Conservation (phyloP, 2,113 vertebrate species). For the Mirza zaza region DNA sequence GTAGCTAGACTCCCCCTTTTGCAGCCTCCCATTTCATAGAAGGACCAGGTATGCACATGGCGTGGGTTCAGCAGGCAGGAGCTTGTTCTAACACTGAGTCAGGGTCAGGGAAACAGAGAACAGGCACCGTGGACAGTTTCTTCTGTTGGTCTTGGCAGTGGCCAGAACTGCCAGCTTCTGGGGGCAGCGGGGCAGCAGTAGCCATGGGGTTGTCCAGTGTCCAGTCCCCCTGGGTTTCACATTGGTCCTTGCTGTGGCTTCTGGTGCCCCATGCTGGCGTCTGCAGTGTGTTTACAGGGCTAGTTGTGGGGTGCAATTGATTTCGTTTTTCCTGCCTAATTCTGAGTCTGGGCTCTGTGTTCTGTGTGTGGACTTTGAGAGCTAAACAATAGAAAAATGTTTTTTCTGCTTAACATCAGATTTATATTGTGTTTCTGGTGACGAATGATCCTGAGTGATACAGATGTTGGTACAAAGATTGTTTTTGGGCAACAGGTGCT, state of each 20-base stretch:
- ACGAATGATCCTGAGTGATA: background rate
- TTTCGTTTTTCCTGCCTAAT: background rate
- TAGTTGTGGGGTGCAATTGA: background rate
- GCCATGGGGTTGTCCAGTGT: fast-evolving
- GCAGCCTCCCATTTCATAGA: background rate
- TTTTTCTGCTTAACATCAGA: background rate
- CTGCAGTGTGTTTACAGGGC: no score
- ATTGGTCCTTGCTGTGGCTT: background rate
- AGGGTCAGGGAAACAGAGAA: background rate
- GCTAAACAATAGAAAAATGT: background rate
- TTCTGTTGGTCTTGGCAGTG: background rate
- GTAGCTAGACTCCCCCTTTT: no score
- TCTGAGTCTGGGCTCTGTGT: background rate
- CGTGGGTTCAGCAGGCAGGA: background rate
- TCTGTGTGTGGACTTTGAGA: background rate
- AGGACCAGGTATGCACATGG: fast-evolving
- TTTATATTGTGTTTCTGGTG: background rate
- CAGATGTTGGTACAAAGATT: background rate
- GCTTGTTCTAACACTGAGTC: background rate
- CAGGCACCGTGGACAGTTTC: background rate
- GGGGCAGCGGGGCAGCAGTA: background rate
- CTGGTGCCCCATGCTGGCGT: background rate
- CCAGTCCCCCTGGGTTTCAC: no score
- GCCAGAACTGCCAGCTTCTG: background rate
- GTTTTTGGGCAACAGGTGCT: background rate